Conservation (phyloP, 2,888 invertebrate species). For the Bhutanitis thaidina region DNA sequence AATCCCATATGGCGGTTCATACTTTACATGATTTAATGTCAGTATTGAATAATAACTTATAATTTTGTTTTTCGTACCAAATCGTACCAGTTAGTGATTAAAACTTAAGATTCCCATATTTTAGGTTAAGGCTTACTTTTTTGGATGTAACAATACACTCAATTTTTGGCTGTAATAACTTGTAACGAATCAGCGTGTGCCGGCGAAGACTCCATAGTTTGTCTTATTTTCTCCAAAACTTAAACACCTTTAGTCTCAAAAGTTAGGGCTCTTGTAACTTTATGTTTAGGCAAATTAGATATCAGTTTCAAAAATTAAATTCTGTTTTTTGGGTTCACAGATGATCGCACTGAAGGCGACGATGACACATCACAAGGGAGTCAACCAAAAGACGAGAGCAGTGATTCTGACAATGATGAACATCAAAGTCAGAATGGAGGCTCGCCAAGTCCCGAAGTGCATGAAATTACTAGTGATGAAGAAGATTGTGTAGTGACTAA, state of each 20-base stretch:
- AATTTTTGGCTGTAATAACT: constrained; percentile 53
- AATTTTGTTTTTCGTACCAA: constrained; percentile 26
- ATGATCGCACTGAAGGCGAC: constrained; percentile 73
- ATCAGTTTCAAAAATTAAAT: background rate
- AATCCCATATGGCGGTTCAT: constrained; percentile 80
- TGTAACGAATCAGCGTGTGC: constrained; percentile 30
- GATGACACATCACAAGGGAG: constrained; percentile 75
- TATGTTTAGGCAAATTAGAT: background rate
- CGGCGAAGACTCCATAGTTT: constrained; percentile 6
- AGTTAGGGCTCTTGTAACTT: background rate
- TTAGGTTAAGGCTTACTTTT: constrained; percentile 34
- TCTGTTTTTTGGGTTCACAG: constrained; percentile 36
- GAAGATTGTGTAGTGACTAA: constrained; percentile 78
- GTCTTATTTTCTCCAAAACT: background rate
- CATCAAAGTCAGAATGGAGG: constrained; percentile 67
- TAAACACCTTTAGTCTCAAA: background rate
- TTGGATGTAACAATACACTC: constrained; percentile 57
- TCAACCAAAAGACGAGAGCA: constrained; percentile 69
- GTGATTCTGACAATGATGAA: constrained; percentile 63
- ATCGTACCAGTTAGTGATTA: constrained; percentile 20
- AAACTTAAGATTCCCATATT: constrained; percentile 25
- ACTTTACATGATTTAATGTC: constrained; percentile 77
- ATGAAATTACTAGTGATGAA: constrained; percentile 78
- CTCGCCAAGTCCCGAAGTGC: constrained; percentile 66
- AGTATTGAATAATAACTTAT: constrained; percentile 57